A percentile compares a stretch with the other conserved stretches of the same genome.
Conservation (phyloP, 2,113 vertebrate genomes). For the mouse (Mus musculus) region DNA sequence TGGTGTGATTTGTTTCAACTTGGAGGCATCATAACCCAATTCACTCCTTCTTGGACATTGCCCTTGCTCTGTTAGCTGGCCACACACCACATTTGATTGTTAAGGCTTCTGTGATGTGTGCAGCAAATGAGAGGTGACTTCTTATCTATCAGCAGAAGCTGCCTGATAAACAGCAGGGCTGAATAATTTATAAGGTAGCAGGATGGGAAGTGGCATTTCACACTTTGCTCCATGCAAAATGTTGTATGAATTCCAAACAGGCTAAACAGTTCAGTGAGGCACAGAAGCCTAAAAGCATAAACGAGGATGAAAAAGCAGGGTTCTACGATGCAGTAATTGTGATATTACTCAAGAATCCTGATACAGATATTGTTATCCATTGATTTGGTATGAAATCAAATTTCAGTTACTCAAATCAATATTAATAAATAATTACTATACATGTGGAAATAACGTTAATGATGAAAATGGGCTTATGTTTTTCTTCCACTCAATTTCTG, state of each 20-base stretch:
- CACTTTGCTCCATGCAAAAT: slow-evolving; percentile 85
- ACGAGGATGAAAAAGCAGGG: slow-evolving; percentile 50
- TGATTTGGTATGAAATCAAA: slow-evolving; percentile 84
- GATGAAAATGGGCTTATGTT: slow-evolving; percentile 61
- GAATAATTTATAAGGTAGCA: slow-evolving; percentile 87
- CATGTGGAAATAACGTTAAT: slow-evolving; percentile 55
- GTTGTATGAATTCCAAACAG: slow-evolving; percentile 85
- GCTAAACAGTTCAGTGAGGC: slow-evolving; percentile 78
- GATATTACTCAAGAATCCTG: slow-evolving; percentile 67
- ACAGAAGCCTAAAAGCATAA: slow-evolving; percentile 75
- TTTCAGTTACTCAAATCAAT: slow-evolving; percentile 76
- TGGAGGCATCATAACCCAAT: slow-evolving; percentile 62
- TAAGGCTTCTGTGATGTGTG: slow-evolving; percentile 78
- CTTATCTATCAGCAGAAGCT: slow-evolving; percentile 86
- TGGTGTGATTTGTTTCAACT: slow-evolving; percentile 23
- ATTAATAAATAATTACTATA: slow-evolving; percentile 73
- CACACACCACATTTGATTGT: slow-evolving; percentile 80
- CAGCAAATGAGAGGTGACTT: slow-evolving; percentile 81
- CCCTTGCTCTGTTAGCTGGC: slow-evolving; percentile 59
- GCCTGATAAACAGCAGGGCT: slow-evolving; percentile 85
- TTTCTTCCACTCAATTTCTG: slow-evolving; percentile 74
- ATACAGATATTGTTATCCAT: slow-evolving; percentile 70
- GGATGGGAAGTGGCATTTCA: slow-evolving; percentile 85
- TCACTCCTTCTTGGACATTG: slow-evolving; percentile 13
- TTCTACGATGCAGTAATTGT: slow-evolving; percentile 53